Evolutionary conservation across 2,113 vertebrate genomes (phyloP).

Genomic region (Oryzias javanicus): DNA sequence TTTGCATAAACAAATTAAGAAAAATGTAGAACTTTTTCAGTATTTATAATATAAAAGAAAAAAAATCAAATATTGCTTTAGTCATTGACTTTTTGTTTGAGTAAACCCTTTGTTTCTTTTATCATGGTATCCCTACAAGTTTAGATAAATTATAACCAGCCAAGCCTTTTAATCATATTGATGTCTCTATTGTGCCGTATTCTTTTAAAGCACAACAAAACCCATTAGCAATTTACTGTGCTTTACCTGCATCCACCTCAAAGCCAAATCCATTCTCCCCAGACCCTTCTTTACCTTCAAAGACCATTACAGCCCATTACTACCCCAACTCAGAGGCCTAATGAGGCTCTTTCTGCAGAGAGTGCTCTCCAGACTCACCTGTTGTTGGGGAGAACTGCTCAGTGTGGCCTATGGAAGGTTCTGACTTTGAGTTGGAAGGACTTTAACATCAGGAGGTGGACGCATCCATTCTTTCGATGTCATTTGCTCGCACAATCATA

Average conservation of each 20-base stretch:
- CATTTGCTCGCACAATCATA: too few relatives aligned
- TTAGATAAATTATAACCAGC: too few relatives aligned
- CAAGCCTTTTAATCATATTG: background rate
- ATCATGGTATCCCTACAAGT: too few relatives aligned
- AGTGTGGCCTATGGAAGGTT: background rate
- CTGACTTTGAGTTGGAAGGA: conserved; percentile 22
- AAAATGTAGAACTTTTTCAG: too few relatives aligned
- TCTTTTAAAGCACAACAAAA: background rate
- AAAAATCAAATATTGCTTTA: conserved; percentile 13
- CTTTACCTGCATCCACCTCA: conserved; percentile 4
- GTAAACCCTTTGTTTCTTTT: too few relatives aligned
- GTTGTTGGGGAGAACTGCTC: conserved; percentile 26
- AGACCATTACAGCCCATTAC: conserved; percentile 30
- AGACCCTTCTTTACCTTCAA: conserved; percentile 28
- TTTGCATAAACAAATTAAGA: too few relatives aligned
- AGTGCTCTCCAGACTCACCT: conserved; percentile 23
- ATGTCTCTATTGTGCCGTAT: background rate
- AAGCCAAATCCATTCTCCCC: conserved; percentile 10
- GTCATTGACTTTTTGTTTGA: conserved; percentile 4
- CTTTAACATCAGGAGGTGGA: too few relatives aligned
- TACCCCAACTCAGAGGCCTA: conserved; percentile 35
- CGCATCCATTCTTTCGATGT: too few relatives aligned
- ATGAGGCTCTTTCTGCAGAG: conserved; percentile 22
- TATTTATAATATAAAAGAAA: too few relatives aligned
- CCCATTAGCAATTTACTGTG: background rate